phyloP scores from a whole-genome alignment of 2,888 invertebrate species.

The Chirona hameri region DNA sequence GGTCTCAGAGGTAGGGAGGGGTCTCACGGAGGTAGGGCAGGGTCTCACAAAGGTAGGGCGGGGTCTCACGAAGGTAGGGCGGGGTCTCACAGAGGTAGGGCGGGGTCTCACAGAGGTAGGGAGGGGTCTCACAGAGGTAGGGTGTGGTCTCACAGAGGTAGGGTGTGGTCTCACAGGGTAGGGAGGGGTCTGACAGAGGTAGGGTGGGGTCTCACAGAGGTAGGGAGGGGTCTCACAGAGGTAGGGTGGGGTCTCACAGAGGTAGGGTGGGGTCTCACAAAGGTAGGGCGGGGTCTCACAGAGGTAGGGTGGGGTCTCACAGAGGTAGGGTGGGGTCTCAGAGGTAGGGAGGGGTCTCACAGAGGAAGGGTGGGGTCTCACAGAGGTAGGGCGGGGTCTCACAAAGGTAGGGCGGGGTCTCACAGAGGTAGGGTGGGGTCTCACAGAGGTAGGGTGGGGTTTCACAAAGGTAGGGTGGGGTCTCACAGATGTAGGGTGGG shows the following conservation, averaged over 20 bases:
- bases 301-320: too few species aligned
- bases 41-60: conserved; percentile 68
- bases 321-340: conserved; percentile 49
- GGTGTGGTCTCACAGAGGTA: conserved; percentile 79
- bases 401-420: conserved; percentile 63
- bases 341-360: too few species aligned
- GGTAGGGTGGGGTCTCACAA: too few species aligned
- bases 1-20: conserved; percentile 45
- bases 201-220: not conserved
- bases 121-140: not conserved
- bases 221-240: too few species aligned
- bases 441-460: too few species aligned
- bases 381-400: too few species aligned
- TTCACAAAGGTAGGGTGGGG: conserved; percentile 64
- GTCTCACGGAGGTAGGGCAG: too few species aligned
- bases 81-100: not conserved
- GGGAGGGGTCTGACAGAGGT: too few species aligned
- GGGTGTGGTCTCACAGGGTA: too few species aligned
- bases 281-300: conserved; percentile 46
- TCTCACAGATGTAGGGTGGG: too few species aligned
- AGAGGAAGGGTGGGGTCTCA: conserved; percentile 49
- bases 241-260: not conserved
- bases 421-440: conserved; percentile 58
- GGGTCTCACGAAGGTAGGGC: conserved; percentile 63
- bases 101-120: conserved; percentile 75